These are phyloP conservation scores for Onthophagus sagittarius DNA, from an alignment of 2,888 invertebrate genomes.

Conservation along the genomic window DNA sequence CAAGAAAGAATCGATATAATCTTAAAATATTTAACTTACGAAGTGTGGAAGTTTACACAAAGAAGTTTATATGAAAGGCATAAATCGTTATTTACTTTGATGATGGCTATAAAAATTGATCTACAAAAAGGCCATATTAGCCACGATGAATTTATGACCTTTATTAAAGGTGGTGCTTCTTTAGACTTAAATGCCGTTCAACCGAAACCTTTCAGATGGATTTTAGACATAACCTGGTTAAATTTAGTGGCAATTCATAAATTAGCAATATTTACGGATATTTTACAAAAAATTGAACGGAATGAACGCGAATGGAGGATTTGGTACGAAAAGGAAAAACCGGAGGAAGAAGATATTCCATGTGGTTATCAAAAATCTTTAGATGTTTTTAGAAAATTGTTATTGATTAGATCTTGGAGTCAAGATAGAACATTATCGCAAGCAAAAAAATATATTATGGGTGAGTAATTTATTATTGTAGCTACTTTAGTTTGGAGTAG, in stretches of 20 bases:
- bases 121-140: slow-evolving; percentile 76
- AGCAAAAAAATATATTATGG: slow-evolving; percentile 85
- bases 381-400: slow-evolving; percentile 81
- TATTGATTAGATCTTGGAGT: slow-evolving; percentile 91
- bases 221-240: slow-evolving; percentile 92
- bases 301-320: slow-evolving; percentile 85
- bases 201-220: slow-evolving; percentile 93
- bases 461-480: slow-evolving; percentile 45
- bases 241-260: slow-evolving; percentile 93
- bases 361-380: slow-evolving; percentile 82
- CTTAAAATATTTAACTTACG: slow-evolving; percentile 81
- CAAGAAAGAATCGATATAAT: slow-evolving; percentile 86
- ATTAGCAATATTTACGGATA: slow-evolving; percentile 71
- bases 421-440: slow-evolving; percentile 92
- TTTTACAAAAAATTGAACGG: slow-evolving; percentile 75
- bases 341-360: slow-evolving; percentile 87
- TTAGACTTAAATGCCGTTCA: slow-evolving; percentile 87
- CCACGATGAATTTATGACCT: slow-evolving; percentile 89
- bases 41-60: slow-evolving; percentile 89
- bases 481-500: too few species aligned
- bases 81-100: slow-evolving; percentile 86
- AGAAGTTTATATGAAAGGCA: slow-evolving; percentile 91
- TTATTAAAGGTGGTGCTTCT: slow-evolving; percentile 95
- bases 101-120: slow-evolving; percentile 95
- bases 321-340: slow-evolving; percentile 92